These are phyloP conservation scores for Calidris pugnax DNA, from an alignment of 2,113 vertebrate genomes.

Conservation along the genomic window DNA sequence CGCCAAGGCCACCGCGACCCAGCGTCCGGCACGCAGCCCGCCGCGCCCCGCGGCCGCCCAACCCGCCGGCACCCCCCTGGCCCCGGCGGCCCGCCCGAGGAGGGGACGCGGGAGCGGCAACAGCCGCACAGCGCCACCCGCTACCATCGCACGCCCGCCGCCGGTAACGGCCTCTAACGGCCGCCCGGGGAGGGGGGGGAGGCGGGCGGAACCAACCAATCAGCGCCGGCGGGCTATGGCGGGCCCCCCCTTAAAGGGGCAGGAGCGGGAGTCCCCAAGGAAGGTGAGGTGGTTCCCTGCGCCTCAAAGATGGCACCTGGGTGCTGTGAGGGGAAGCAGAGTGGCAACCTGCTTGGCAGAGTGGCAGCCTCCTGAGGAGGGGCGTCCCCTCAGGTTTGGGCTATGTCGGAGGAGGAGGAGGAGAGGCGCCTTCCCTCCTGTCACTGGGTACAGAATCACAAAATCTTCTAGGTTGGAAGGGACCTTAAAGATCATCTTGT, in stretches of 20 bases:
- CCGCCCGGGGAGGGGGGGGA: neutral
- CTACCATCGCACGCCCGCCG: neutral
- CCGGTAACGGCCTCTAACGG: neutral
- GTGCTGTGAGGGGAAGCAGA: rapidly evolving
- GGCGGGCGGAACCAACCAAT: neutral
- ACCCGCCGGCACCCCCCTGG: neutral
- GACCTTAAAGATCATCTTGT: too few relatives aligned
- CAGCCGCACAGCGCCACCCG: neutral
- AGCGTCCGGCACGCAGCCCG: neutral
- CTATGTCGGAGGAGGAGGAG: rapidly evolving
- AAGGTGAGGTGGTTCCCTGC: rapidly evolving
- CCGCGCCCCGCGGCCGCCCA: neutral
- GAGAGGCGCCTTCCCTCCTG: neutral
- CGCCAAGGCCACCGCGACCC: neutral
- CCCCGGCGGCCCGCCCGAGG: neutral
- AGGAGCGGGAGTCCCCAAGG: rapidly evolving
- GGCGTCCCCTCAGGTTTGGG: neutral
- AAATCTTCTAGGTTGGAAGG: too few relatives aligned
- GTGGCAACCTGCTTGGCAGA: neutral
- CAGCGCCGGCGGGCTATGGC: neutral
- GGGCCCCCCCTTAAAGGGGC: conserved; percentile 22
- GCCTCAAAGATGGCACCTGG: rapidly evolving
- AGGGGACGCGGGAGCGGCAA: neutral
- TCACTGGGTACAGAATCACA: rapidly evolving
- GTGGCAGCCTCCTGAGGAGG: neutral